Evolutionary conservation across 2,888 invertebrate species (phyloP).

Genomic region (Platycheirus rosarum): DNA sequence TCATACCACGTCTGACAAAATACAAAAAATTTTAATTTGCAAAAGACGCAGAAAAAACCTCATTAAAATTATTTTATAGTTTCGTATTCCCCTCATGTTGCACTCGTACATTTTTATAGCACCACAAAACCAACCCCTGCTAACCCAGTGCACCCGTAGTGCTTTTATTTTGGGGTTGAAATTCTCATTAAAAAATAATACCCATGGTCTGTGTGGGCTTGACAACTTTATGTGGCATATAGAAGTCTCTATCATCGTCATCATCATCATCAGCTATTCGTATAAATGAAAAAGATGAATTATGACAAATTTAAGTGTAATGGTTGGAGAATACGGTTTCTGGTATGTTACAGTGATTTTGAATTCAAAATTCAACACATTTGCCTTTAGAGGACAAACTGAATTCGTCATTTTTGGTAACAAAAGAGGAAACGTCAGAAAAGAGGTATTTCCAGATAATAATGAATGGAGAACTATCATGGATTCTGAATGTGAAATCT

Average conservation of each 20-base stretch:
- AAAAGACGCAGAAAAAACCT: conserved; percentile 2
- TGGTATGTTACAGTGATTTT: conserved; percentile 15
- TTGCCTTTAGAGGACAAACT: background rate
- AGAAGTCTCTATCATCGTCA: conserved; percentile 31
- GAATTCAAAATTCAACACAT: conserved; percentile 8
- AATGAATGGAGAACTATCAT: too few species aligned
- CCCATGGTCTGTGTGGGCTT: conserved; percentile 23
- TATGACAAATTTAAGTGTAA: conserved; percentile 1
- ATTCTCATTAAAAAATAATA: conserved; percentile 46
- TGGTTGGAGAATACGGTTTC: background rate
- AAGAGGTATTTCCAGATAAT: too few species aligned
- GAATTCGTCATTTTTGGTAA: conserved; percentile 1
- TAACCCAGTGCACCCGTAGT: background rate
- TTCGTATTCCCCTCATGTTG: background rate
- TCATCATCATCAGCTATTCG: conserved; percentile 15
- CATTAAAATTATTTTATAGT: conserved; percentile 35
- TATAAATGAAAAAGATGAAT: conserved; percentile 10
- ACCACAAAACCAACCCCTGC: background rate
- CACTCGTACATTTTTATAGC: background rate
- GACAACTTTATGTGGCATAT: conserved; percentile 8
- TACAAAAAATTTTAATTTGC: conserved; percentile 2
- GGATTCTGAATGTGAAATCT: too few species aligned
- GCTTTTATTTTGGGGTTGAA: conserved; percentile 21
- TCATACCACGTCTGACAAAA: conserved; percentile 18
- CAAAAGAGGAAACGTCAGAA: background rate